Percentiles rank a stretch among this genome's conserved stretches.
These are phyloP conservation scores for Drosophila lowei DNA, from an alignment of 1,140 invertebrate species.

Conservation along the genomic window DNA sequence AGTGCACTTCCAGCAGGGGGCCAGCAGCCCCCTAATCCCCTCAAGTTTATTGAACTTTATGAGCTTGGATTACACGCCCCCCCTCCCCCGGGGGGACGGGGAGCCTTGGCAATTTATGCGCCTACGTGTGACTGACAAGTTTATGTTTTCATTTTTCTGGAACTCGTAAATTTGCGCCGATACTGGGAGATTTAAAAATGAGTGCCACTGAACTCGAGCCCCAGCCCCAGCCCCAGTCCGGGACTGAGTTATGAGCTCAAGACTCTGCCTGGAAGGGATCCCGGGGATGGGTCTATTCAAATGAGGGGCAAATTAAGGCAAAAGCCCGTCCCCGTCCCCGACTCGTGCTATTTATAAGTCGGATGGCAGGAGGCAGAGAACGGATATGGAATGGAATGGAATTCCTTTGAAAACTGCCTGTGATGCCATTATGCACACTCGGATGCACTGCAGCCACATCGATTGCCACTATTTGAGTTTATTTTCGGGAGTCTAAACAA, in stretches of 20 bases:
- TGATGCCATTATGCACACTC: constrained; percentile 74
- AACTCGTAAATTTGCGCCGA: constrained; percentile 52
- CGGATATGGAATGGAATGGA: neutral
- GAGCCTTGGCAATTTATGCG: constrained; percentile 58
- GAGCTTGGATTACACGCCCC: constrained; percentile 57
- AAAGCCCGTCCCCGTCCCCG: neutral
- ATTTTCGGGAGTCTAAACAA: constrained; percentile 40
- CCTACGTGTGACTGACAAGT: constrained; percentile 77
- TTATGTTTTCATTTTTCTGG: constrained; percentile 66
- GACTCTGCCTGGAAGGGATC: too few relatives aligned
- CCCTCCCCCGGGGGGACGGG: too few relatives aligned
- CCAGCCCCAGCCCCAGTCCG: neutral
- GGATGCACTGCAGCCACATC: constrained; percentile 45
- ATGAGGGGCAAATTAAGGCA: constrained; percentile 49
- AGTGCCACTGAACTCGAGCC: constrained; percentile 45
- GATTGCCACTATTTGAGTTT: constrained; percentile 58
- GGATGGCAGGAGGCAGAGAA: neutral
- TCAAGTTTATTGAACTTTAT: constrained; percentile 74
- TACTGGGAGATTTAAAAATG: constrained; percentile 58
- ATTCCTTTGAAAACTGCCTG: constrained; percentile 51
- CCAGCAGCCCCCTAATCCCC: constrained; percentile 16
- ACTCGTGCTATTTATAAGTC: constrained; percentile 57
- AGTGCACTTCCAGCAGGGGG: constrained; percentile 62
- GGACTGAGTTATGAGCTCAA: constrained; percentile 22
- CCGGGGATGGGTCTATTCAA: constrained; percentile 39